A percentile compares a stretch with the other conserved stretches of the same genome.
phyloP scores from a whole-genome alignment of 2,113 vertebrate species.

The Uropsilus gracilis region DNA sequence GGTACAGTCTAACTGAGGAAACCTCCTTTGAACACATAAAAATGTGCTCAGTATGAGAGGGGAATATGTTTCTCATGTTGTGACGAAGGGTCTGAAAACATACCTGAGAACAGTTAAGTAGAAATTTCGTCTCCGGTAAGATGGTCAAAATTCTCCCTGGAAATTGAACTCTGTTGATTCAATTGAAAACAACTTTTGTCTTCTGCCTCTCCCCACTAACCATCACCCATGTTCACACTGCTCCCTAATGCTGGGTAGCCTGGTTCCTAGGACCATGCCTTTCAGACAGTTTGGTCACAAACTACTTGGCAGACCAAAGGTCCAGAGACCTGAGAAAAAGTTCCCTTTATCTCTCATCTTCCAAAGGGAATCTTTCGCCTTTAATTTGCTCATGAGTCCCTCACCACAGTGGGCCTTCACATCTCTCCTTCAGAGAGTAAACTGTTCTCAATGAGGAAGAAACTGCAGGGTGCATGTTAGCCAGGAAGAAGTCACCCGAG shows the following conservation, averaged over 20 bases:
- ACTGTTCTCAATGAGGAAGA: not conserved
- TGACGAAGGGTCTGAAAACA: not conserved
- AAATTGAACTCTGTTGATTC: not conserved
- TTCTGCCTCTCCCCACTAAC: too few relatives aligned
- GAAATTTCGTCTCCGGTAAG: not conserved
- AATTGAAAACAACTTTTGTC: not conserved
- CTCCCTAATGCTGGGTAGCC: not conserved
- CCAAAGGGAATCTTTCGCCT: not conserved
- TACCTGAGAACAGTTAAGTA: not conserved
- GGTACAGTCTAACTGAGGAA: not conserved
- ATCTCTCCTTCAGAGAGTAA: fast-evolving
- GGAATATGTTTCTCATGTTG: too few relatives aligned
- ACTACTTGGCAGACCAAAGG: not conserved
- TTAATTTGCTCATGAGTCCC: not conserved
- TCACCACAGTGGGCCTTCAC: not conserved
- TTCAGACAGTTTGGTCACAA: not conserved
- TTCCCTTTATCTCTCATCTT: not conserved
- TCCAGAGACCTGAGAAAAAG: not conserved
- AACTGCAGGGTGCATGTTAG: fast-evolving
- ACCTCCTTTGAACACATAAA: not conserved
- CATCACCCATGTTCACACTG: fast-evolving
- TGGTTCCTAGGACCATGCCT: not conserved
- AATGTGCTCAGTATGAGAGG: not conserved
- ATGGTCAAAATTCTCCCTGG: not conserved
- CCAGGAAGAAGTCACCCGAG: not conserved